Percentiles rank a stretch among this genome's conserved stretches.
These are phyloP conservation scores for Aspidiotus rigidus DNA, from an alignment of 2,888 invertebrate genomes.

Conservation along the genomic window DNA sequence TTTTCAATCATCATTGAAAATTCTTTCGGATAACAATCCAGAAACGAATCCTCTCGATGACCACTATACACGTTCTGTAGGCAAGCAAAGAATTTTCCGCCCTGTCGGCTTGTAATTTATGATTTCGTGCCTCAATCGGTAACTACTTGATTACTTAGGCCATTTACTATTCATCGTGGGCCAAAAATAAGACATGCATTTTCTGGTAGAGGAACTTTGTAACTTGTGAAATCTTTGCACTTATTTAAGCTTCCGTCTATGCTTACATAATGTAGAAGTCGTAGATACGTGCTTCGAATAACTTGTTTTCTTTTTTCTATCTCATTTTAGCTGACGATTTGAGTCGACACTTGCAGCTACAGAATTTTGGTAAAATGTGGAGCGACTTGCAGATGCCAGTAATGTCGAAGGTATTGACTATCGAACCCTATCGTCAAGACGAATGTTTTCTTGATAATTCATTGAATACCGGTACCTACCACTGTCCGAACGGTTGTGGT, in stretches of 20 bases:
- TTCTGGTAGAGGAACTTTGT: neutral
- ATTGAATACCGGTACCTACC: constrained; percentile 1
- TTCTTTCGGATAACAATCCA: no score
- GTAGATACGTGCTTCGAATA: no score
- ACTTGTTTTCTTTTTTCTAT: neutral
- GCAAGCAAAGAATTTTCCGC: no score
- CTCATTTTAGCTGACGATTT: neutral
- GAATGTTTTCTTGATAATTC: constrained; percentile 13
- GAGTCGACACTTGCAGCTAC: neutral
- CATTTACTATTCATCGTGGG: no score
- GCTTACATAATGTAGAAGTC: no score
- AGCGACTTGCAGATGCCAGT: neutral
- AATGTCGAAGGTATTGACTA: neutral
- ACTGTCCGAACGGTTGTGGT: constrained; percentile 44
- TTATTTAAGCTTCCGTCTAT: no score
- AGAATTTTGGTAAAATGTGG: constrained; percentile 26
- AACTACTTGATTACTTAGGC: no score
- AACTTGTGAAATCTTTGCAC: neutral
- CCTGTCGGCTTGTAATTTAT: no score
- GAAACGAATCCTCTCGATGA: no score
- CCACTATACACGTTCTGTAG: no score
- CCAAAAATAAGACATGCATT: neutral
- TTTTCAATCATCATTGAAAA: no score
- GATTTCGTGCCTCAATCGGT: neutral
- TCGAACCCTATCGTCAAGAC: neutral